These are phyloP conservation scores for Callosobruchus maculatus DNA, from an alignment of 2,888 invertebrate genomes.

Conservation along the genomic window DNA sequence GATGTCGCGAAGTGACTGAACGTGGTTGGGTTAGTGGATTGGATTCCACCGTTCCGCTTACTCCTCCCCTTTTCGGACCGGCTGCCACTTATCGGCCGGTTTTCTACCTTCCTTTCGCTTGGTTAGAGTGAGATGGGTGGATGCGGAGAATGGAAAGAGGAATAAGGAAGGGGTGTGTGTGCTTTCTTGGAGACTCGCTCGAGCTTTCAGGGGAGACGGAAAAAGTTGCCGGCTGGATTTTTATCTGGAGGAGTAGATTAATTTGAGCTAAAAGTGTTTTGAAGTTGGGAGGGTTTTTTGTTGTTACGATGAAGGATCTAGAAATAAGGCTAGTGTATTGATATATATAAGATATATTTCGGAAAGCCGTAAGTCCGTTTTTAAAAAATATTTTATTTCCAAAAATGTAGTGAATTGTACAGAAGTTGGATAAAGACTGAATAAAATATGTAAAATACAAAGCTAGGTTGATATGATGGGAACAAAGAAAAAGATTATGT, in stretches of 20 bases:
- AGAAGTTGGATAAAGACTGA: too few relatives aligned
- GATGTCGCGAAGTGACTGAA: slow-evolving; percentile 33
- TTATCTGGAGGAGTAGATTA: not conserved
- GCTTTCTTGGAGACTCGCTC: not conserved
- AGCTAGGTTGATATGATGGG: too few relatives aligned
- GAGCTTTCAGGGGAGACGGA: not conserved
- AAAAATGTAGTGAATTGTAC: too few relatives aligned
- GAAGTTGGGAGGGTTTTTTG: not conserved
- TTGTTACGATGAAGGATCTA: not conserved
- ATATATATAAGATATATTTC: too few relatives aligned
- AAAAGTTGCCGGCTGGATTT: not conserved
- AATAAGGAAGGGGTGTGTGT: not conserved
- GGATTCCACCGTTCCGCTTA: slow-evolving; percentile 36
- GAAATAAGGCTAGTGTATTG: not conserved
- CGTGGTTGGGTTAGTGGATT: slow-evolving; percentile 38
- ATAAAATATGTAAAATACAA: too few relatives aligned
- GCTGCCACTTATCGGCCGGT: slow-evolving; percentile 42
- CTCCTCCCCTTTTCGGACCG: slow-evolving; percentile 46
- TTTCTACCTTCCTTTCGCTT: slow-evolving; percentile 36
- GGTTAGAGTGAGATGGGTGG: not conserved
- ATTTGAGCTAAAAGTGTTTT: not conserved
- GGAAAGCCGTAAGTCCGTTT: too few relatives aligned
- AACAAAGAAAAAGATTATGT: too few relatives aligned
- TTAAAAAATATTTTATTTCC: too few relatives aligned
- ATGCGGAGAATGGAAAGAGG: not conserved